Evolutionary conservation across 2,113 vertebrate genomes (phyloP).

Genomic region (Hydrochoerus hydrochaeris): DNA sequence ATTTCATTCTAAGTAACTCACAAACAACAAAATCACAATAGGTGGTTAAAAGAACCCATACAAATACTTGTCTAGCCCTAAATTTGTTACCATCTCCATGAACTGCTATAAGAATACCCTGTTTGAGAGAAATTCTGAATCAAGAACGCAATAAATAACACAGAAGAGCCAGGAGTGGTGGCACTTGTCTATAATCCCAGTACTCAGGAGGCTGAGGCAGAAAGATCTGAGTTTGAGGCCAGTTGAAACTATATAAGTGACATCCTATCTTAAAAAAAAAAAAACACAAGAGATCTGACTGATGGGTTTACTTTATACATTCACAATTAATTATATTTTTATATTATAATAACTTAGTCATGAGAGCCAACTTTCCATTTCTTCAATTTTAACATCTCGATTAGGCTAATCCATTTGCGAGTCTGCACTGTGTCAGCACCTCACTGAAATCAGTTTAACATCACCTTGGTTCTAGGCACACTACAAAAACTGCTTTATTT

Average conservation of each 20-base stretch:
- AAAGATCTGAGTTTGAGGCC: background rate
- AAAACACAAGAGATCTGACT: background rate
- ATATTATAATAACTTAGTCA: background rate
- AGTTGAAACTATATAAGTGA: background rate
- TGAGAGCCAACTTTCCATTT: background rate
- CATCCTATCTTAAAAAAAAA: background rate
- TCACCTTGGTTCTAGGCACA: constrained; percentile 95
- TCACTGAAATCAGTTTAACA: constrained; percentile 95
- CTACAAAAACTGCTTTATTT: constrained; percentile 95
- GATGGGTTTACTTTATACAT: background rate
- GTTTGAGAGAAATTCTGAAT: background rate
- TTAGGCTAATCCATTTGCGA: constrained; percentile 86
- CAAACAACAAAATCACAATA: background rate
- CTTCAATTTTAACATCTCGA: background rate
- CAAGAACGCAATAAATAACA: background rate
- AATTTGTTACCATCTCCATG: background rate
- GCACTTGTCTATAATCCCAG: background rate
- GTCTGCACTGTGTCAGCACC: constrained; percentile 94
- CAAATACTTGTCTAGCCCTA: background rate
- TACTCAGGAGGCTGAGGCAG: background rate
- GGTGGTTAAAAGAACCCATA: background rate
- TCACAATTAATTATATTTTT: background rate
- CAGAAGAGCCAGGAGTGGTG: background rate
- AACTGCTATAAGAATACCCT: background rate
- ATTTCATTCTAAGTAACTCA: background rate